Percentiles rank a stretch among this genome's conserved stretches.
Evolutionary conservation across 2,888 invertebrate genomes (phyloP).

Genomic region (Cordilura impudica): DNA sequence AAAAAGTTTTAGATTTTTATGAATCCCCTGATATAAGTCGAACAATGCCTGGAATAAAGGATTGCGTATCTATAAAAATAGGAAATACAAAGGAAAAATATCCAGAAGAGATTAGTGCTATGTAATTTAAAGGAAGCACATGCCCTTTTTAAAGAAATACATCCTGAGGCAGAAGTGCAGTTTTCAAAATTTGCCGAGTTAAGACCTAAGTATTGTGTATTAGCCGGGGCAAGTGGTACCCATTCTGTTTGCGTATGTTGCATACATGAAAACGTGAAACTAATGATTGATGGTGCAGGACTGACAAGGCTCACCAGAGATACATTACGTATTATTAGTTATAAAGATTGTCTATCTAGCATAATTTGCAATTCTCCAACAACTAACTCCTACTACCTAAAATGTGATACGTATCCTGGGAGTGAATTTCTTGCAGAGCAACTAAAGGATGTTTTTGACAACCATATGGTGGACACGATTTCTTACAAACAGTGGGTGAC

Average conservation of each 20-base stretch:
- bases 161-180: no score
- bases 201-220: no score
- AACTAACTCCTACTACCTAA: not conserved
- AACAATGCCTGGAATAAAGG: not conserved
- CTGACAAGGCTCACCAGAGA: slow-evolving; percentile 11
- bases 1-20: not conserved
- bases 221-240: no score
- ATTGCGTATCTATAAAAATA: no score
- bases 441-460: no score
- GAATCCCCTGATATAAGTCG: not conserved
- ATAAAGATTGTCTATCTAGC: not conserved
- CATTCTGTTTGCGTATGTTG: no score
- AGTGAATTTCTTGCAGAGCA: no score
- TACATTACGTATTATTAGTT: not conserved
- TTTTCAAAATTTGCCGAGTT: no score
- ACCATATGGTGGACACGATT: no score
- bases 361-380: not conserved
- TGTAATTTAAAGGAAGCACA: not conserved
- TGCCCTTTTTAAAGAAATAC: not conserved
- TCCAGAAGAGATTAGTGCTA: not conserved
- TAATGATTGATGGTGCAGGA: slow-evolving; percentile 33
- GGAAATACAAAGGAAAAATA: no score
- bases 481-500: not conserved
- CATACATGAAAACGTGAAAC: slow-evolving; percentile 35
- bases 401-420: slow-evolving; percentile 5